Base-by-base conservation (phyloP, 2,113 vertebrate genomes). In the Ophthalmotilapia sp. region DNA sequence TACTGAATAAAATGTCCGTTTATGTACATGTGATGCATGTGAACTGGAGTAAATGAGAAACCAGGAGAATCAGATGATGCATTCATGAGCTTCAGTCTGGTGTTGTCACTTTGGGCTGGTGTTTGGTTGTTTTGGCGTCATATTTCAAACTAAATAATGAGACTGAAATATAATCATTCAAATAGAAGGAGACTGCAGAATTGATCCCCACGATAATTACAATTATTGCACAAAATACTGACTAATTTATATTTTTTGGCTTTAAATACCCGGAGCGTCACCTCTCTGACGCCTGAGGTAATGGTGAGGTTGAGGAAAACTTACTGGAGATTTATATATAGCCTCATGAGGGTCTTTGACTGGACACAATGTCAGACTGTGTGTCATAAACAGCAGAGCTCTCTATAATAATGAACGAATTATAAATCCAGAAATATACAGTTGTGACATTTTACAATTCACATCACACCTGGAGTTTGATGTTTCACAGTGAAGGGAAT, bases 1-100 rank as follows among this genome's bases (percentile, higher is more conserved):
- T 31, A 17, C 0, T 60, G 14, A 60, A 17, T 60, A 0, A 4
- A 15, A 60, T 0, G 26, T 60, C 56, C 0, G 56, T 60, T 58
- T 58, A 31, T 31, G 1, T 60, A 60, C 0, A 31, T 6, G 26
- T 17, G 5, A 4, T 33, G 14, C 29, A 60, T 60, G 56, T 60
- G 56, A 33, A 60, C 5, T 60, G 5, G 56, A 60, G 0, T 60
- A 60, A 60, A 60, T 60, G 14, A 60, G 14, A 3, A 60, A 17
- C 0, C 56, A 60, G 29, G 29, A 6, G 29, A 31, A 31, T 60
- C 56, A 33, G 14, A 17, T 36, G 17, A 36, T 62, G 31, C 31
- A 62, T 3, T 36, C 15, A 3, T 1, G 31, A 62, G 9, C 6
- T n/a, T 33, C 15, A 19, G 58, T 62, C 29, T 62, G 31, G 3